Conservation (phyloP, 2,797 vertebrate genomes). For the Steatocranus sp. region DNA sequence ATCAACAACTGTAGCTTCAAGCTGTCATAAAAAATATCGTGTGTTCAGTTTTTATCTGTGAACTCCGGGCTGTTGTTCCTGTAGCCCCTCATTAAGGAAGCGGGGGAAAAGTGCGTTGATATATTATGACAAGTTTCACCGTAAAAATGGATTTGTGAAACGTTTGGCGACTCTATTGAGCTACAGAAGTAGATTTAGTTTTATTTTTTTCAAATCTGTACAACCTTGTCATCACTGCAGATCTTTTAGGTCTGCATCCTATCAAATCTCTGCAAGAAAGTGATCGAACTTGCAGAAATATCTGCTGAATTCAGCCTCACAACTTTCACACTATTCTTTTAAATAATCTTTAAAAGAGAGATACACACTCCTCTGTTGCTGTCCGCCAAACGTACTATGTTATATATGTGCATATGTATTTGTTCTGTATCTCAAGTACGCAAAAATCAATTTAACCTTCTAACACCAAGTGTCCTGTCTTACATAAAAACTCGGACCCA, state of each 20-base stretch:
- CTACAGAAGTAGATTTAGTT: not conserved
- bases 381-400: not conserved
- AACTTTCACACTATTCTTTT: not conserved
- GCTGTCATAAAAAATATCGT: not conserved
- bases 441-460: conserved; percentile 25
- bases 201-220: not conserved
- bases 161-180: rapidly evolving
- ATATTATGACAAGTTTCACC: not conserved
- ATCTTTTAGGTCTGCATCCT: not conserved
- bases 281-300: not conserved
- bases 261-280: not conserved
- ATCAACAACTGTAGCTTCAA: not conserved
- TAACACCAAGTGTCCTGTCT: conserved; percentile 14
- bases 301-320: not conserved
- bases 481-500: conserved; percentile 8
- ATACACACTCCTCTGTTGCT: not conserved
- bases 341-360: not conserved
- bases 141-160: not conserved
- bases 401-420: not conserved
- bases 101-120: not conserved
- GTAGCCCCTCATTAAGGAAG: not conserved
- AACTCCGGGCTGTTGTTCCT: not conserved
- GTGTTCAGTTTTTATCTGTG: not conserved
- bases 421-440: not conserved
- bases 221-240: not conserved